These are phyloP conservation scores for Iselma pallidipennis DNA, from an alignment of 2,888 invertebrate species.

Conservation along the genomic window DNA sequence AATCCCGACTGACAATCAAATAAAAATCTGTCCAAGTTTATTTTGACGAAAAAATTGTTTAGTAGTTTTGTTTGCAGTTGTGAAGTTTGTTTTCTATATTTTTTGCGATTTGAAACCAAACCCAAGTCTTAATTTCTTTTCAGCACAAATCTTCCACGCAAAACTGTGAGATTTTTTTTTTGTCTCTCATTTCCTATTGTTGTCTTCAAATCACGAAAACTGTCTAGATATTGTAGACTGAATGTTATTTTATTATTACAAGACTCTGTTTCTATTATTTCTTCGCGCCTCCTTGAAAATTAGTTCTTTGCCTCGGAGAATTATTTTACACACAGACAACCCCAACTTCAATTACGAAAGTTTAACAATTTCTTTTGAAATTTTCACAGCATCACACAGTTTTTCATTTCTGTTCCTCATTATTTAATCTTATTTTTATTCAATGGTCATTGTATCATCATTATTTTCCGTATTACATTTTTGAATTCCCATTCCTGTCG, in stretches of 20 bases:
- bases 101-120: too few species aligned
- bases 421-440: conserved; percentile 16
- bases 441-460: too few species aligned
- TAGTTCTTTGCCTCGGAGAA: conserved; percentile 32
- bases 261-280: conserved; percentile 16
- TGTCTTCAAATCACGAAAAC: conserved; percentile 4
- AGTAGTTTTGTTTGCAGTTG: too few species aligned
- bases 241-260: conserved; percentile 16
- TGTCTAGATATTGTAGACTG: too few species aligned
- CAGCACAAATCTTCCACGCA: not conserved
- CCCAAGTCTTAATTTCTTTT: too few species aligned
- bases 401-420: not conserved
- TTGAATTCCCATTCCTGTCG: too few species aligned
- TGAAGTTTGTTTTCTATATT: too few species aligned
- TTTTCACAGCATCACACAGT: conserved; percentile 9
- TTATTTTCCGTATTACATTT: too few species aligned
- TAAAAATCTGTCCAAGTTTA: too few species aligned
- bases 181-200: not conserved
- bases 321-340: conserved; percentile 30
- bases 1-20: too few species aligned
- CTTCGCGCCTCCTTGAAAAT: conserved; percentile 25
- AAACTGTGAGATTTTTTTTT: not conserved
- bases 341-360: conserved; percentile 31
- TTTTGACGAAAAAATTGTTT: too few species aligned
- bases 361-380: conserved; percentile 13